Evolutionary conservation across 2,888 invertebrate genomes (phyloP).

Genomic region (Pristionchus maxplancki): DNA sequence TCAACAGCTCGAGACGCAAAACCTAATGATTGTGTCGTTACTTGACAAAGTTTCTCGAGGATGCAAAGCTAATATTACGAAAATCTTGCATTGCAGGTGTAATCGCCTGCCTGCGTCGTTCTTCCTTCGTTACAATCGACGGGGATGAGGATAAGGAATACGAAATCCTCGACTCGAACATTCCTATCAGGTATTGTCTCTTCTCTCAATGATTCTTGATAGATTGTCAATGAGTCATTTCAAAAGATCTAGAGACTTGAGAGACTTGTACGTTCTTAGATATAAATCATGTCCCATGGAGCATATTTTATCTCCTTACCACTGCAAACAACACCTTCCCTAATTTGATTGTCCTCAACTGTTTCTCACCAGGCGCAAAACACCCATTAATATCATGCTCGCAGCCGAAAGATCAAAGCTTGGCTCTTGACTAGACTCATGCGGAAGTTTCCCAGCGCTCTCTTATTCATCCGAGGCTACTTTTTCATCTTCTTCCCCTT

Average conservation of each 20-base stretch:
- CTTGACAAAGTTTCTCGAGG: too few species aligned
- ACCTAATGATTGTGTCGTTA: too few species aligned
- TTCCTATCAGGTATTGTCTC: constrained; percentile 27
- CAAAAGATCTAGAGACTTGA: not conserved
- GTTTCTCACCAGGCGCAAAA: not conserved
- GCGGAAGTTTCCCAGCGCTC: constrained; percentile 31
- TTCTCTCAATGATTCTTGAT: too few species aligned
- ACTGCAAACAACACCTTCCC: not conserved
- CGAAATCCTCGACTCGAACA: constrained; percentile 16
- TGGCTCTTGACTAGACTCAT: not conserved
- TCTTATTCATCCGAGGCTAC: constrained; percentile 12
- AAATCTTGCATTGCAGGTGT: not conserved
- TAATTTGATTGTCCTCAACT: not conserved
- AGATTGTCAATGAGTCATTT: too few species aligned
- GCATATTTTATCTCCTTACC: not conserved
- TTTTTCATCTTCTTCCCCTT: constrained; percentile 16
- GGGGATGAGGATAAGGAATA: constrained; percentile 43
- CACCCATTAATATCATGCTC: not conserved
- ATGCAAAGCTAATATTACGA: too few species aligned
- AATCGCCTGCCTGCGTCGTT: constrained; percentile 35
- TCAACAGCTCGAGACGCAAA: too few species aligned
- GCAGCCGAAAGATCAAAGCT: not conserved
- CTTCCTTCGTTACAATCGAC: not conserved
- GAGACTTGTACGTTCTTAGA: not conserved
- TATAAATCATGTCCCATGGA: too few species aligned